phyloP scores from a whole-genome alignment of 2,888 invertebrate genomes.

The Nephrotoma guestfalica region DNA sequence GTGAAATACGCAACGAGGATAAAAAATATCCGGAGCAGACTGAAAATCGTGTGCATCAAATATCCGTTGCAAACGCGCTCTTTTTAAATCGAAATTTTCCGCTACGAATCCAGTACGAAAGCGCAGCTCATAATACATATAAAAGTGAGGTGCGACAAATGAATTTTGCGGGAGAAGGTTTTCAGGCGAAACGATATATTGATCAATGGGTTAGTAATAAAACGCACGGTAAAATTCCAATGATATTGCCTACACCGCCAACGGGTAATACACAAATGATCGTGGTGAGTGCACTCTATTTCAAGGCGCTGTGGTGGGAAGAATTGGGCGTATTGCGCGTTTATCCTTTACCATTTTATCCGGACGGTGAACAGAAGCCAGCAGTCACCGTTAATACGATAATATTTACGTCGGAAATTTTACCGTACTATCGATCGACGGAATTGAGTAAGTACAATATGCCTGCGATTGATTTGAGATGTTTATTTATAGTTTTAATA shows the following conservation, averaged over 20 bases:
- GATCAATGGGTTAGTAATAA: conserved; percentile 43
- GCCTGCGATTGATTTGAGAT: background rate
- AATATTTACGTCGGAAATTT: background rate
- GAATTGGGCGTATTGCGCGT: conserved; percentile 30
- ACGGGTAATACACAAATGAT: conserved; percentile 37
- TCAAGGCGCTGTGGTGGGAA: conserved; percentile 43
- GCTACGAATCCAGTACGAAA: background rate
- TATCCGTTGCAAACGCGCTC: background rate
- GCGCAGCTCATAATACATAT: background rate
- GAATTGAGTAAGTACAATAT: background rate
- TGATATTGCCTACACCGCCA: background rate
- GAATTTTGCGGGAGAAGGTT: background rate
- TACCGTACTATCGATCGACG: background rate
- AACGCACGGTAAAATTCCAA: conserved; percentile 42
- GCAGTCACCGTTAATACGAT: conserved; percentile 40
- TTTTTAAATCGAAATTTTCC: background rate
- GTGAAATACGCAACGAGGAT: background rate
- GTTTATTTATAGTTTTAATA: background rate
- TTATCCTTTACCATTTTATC: conserved; percentile 29
- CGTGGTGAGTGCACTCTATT: conserved; percentile 49
- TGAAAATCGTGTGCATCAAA: background rate
- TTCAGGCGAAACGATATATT: conserved; percentile 32
- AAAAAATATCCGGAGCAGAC: background rate
- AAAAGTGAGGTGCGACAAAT: background rate
- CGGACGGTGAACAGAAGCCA: conserved; percentile 30